Evolutionary conservation across 2,113 vertebrate genomes (phyloP).

Genomic region (Semnornis frantzii): DNA sequence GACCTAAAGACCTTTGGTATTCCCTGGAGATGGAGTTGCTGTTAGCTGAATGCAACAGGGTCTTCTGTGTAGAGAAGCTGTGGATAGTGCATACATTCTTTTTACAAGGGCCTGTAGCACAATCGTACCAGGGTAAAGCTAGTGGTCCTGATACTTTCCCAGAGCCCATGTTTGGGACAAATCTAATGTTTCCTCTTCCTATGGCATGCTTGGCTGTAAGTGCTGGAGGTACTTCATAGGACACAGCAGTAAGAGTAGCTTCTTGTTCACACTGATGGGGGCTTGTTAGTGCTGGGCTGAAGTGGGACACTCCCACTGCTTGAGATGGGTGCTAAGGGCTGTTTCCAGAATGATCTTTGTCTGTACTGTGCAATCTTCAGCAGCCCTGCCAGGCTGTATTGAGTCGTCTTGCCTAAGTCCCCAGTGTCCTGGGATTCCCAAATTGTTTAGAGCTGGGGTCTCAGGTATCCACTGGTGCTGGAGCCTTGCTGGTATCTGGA

Average conservation of each 20-base stretch:
- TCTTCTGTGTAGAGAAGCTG: neutral
- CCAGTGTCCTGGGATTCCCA: neutral
- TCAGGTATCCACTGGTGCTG: neutral
- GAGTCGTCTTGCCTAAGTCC: neutral
- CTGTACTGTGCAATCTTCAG: neutral
- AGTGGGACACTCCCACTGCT: neutral
- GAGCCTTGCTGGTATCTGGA: neutral
- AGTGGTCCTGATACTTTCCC: neutral
- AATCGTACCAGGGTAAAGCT: neutral
- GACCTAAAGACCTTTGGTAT: rapidly evolving
- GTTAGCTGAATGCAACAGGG: neutral
- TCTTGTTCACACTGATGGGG: neutral
- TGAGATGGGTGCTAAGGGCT: neutral
- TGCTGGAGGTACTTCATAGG: neutral
- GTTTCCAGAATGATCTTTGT: neutral
- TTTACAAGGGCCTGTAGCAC: neutral
- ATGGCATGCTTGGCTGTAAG: neutral
- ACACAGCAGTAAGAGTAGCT: neutral
- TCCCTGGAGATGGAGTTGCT: neutral
- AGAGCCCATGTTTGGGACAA: neutral
- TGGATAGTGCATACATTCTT: neutral
- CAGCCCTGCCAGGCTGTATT: neutral
- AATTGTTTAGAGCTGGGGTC: neutral
- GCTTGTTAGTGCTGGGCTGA: neutral
- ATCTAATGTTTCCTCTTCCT: neutral